These are phyloP conservation scores for Pelodytes ibericus DNA, from an alignment of 2,797 vertebrate genomes.

Conservation along the genomic window DNA sequence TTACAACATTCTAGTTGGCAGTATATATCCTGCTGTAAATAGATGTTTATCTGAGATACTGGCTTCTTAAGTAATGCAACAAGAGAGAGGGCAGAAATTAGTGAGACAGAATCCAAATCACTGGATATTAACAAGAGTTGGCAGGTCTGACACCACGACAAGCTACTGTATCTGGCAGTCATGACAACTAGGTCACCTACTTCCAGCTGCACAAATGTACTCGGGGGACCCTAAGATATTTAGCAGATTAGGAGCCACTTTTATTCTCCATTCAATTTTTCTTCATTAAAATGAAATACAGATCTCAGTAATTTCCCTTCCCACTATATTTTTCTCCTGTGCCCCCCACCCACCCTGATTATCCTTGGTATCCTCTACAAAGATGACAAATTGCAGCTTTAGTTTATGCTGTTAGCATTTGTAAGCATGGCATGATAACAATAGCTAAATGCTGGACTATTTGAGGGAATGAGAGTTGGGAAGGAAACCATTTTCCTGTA, in stretches of 20 bases:
- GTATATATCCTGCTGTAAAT: background rate
- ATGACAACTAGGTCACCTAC: constrained; percentile 54
- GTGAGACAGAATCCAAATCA: constrained; percentile 37
- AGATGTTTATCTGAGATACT: background rate
- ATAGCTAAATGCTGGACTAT: background rate
- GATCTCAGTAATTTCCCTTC: constrained; percentile 6
- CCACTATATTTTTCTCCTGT: background rate
- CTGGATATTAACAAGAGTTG: constrained; percentile 49
- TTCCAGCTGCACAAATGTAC: constrained; percentile 39
- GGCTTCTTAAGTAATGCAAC: background rate
- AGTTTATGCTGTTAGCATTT: constrained; percentile 4
- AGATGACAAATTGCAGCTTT: constrained; percentile 9
- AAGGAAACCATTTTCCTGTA: background rate
- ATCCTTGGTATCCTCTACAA: constrained; percentile 2
- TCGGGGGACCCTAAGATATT: constrained; percentile 38
- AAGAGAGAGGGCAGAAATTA: constrained; percentile 28
- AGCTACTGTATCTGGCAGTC: constrained; percentile 46
- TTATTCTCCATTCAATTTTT: background rate
- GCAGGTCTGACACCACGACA: constrained; percentile 45
- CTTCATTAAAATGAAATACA: constrained; percentile 23
- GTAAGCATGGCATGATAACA: background rate
- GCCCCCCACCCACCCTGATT: background rate
- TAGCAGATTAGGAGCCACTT: constrained; percentile 42
- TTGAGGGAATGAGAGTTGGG: background rate
- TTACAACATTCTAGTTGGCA: background rate